Base-by-base conservation (phyloP, 2,113 vertebrate genomes). In the Turnix velox region DNA sequence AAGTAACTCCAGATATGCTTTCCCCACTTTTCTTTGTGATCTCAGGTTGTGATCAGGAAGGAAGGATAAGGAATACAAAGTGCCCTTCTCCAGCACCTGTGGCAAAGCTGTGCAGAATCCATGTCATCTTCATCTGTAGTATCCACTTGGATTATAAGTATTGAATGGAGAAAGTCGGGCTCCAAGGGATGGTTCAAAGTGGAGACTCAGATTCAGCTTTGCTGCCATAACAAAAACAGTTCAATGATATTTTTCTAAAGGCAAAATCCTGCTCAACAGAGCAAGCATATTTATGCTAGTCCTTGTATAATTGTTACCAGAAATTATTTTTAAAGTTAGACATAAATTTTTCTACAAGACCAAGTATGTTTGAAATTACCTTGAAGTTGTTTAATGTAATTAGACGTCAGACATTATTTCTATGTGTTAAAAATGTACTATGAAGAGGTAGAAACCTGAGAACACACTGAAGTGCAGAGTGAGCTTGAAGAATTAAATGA, bases 391-490 rank as follows among this genome's bases (percentile, higher is more conserved):
- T 94, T 63, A 91, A 91, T 8, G 3, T 49, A 92, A 93, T 88
- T 91, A 96, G 54, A 37, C 87, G 72, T 90, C 65, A 91, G 86
- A 57, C 43, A 37, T 92, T 71, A 62, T 90, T 94, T 89, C 81
- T 92, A 59, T 61, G 66, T 73, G 73, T 82, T 92, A 91, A 87
- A 96, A 94, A 89, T 91, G 49, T 69, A 46, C 66, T 58, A 42
- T 68, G 80, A 88, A 87, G 88, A 90, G 58, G 45, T 61, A 57
- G 94, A 96, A 96, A 95, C 69, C 54, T 69, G 94, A 96, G 91
- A 96, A 93, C 88, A 76, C 49, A 72, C 77, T 72, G 48, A 94
- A 88, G 57, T 54, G 76, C 39, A 81, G 72, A 93, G 73, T 45
- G 37, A 23, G 59, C 61, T 88, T 78, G 84, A 94, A 93, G 84